Percentiles rank a stretch among this genome's conserved stretches.
Conservation (phyloP, 35 echinoderm and acorn worm genomes). For the Acanthaster planci region DNA sequence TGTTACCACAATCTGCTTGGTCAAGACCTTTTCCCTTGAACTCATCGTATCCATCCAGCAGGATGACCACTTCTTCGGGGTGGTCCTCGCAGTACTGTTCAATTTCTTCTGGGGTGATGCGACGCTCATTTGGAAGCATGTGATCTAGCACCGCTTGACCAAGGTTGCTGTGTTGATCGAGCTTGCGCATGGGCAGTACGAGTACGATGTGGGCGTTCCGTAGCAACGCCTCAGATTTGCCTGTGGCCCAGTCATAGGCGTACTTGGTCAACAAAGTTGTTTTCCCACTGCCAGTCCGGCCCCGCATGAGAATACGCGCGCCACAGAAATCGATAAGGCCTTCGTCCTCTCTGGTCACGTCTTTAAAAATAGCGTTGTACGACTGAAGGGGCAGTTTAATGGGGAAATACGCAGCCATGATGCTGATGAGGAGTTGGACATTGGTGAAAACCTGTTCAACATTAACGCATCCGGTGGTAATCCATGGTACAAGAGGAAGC, state of each 20-base stretch:
- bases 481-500: constrained; percentile 49
- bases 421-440: constrained; percentile 34
- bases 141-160: constrained; percentile 51
- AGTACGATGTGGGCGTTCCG: constrained; percentile 19
- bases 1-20: constrained; percentile 13
- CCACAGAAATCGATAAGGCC: background rate
- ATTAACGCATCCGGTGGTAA: constrained; percentile 18
- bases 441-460: constrained; percentile 43
- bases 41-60: constrained; percentile 61
- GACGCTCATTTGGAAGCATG: constrained; percentile 36
- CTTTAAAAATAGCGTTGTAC: constrained; percentile 36
- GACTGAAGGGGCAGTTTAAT: constrained; percentile 21
- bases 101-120: constrained; percentile 13
- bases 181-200: constrained; percentile 49
- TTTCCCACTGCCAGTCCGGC: constrained; percentile 55
- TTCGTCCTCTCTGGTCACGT: background rate
- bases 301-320: constrained; percentile 30
- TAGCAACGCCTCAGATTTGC: constrained; percentile 19
- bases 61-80: constrained; percentile 36
- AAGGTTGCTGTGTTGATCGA: constrained; percentile 36
- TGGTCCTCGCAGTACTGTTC: constrained; percentile 28
- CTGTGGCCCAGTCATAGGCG: constrained; percentile 45
- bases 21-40: constrained; percentile 48
- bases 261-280: constrained; percentile 52
- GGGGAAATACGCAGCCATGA: constrained; percentile 26